Evolutionary conservation across 2,797 vertebrate genomes (phyloP).

Genomic region (Pogoniulus pusillus): DNA sequence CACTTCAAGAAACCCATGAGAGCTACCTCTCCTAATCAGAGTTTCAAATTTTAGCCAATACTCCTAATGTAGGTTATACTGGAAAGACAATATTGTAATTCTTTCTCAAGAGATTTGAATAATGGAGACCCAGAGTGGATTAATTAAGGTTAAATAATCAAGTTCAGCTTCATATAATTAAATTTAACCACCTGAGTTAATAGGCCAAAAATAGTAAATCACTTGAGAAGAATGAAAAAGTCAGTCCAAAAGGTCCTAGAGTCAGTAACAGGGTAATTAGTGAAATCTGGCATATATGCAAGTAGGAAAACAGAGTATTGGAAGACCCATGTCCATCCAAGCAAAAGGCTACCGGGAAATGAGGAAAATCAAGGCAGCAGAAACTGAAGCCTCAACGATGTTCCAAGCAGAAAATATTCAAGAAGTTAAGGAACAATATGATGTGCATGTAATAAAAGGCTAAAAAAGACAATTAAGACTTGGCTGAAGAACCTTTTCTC

Average conservation of each 20-base stretch:
- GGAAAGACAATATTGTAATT: background rate
- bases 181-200: constrained; percentile 32
- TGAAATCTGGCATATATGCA: background rate
- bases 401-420: background rate
- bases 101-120: constrained; percentile 7
- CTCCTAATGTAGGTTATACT: background rate
- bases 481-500: background rate
- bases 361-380: background rate
- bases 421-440: background rate
- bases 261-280: background rate
- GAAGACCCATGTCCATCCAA: background rate
- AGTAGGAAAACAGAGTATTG: background rate
- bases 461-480: background rate
- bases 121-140: constrained; percentile 9
- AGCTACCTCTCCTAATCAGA: background rate
- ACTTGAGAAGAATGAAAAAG: constrained; percentile 4
- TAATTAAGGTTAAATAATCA: constrained; percentile 61
- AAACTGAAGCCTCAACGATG: background rate
- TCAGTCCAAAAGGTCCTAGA: background rate
- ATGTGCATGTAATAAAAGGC: background rate
- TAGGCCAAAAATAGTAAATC: constrained; percentile 18
- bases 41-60: background rate
- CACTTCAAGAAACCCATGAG: background rate
- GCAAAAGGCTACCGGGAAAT: background rate
- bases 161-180: constrained; percentile 39